Evolutionary conservation across 2,888 invertebrate species (phyloP), one percentile per base, ranked within the genome.

Genomic region (Chironomus tentans): DNA sequence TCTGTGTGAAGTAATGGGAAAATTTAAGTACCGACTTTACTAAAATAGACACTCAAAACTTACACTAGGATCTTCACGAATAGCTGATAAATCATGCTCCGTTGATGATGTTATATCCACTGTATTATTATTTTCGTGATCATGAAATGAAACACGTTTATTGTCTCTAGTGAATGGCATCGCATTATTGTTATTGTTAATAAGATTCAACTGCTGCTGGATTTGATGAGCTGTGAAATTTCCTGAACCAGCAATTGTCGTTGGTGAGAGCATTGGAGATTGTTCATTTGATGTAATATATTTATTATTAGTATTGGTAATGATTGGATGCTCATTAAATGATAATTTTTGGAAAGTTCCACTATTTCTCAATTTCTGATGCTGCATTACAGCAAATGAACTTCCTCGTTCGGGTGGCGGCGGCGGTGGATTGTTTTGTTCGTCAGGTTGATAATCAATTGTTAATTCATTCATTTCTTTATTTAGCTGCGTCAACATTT

Each of bases 321-420:
- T 76, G 46, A 22, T 76, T 65, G 24, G 74, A 5, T 68, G 76
- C 10, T 76, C 76, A 48, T 76, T 76, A 18, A 76, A 76, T 10
- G 46, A n/a, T 7, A 76, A 69, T n/a, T 76, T 76, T n/a, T 47
- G 50, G 22, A 76, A 69, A 12, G 22, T 76, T 5, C 56, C 56
- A 21, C 68, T 75, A n/a, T n/a, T 48, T 21, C 76, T 22, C 2
- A 76, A 12, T 56, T 76, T 76, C 13, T 69, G 69, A 28, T 76
- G 76, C 13, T 76, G 68, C 76, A 76, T 76, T 1, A 69, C 69
- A 3, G 69, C 76, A 68, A 69, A 76, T 13, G 76, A 76, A 65
- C 94, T 94, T 77, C 93, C 94, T 78, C 95, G 88, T 82, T 94
- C 93, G 2, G 95, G 95, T 22, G 95, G 94, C 68, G 91, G 88